Base-by-base conservation (phyloP, 2,888 invertebrate genomes). In the Eupithecia pulchellata region DNA sequence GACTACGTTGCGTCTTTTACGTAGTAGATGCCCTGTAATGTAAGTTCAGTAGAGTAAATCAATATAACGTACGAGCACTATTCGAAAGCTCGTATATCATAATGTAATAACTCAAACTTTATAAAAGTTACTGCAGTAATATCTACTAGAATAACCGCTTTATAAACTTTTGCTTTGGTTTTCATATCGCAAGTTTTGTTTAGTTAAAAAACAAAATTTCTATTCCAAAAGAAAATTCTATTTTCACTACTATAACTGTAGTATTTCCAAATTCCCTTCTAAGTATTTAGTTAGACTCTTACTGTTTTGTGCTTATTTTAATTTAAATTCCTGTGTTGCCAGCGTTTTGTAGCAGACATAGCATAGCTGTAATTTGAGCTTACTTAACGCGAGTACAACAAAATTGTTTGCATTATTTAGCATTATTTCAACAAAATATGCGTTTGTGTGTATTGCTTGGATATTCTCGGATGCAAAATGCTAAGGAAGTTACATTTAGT, bases 381-480 rank as follows among this genome's bases (percentile, higher is more conserved):
- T 61, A 66, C 63, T 57, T 62, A 69, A 69, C 69, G 61, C 52
- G 66, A 66, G 69, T 57, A 69, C 60, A 69, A 66, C 73, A 64
- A 73, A 72, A 68, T 68, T 73, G 67, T 70, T 67, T 65, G 69
- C 69, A 73, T 73, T 69, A 69, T 73, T 73, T 73, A 65, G 69
- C 73, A 73, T 73, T 52, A 73, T 73, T 70, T 62, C 32, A 55
- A 55, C 58, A 52, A 72, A 63, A 57, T 69, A 63, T 72, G 60
- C 63, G 62, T 62, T 69, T 72, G 69, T 72, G 55, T 66, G 61
- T 72, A 64, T 52, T 39, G 64, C 64, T 61, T 30, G 57, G 30
- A 62, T 39, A 69, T 60, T 64, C 34, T 32, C 69, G 34, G 64
- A 69, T 52, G 52, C 13, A 25, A 52, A 52, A 52, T 4, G 4